Evolutionary conservation across 2,797 vertebrate species (phyloP), one percentile per base, ranked within the genome.

Genomic region (Takifugu ocellatus): DNA sequence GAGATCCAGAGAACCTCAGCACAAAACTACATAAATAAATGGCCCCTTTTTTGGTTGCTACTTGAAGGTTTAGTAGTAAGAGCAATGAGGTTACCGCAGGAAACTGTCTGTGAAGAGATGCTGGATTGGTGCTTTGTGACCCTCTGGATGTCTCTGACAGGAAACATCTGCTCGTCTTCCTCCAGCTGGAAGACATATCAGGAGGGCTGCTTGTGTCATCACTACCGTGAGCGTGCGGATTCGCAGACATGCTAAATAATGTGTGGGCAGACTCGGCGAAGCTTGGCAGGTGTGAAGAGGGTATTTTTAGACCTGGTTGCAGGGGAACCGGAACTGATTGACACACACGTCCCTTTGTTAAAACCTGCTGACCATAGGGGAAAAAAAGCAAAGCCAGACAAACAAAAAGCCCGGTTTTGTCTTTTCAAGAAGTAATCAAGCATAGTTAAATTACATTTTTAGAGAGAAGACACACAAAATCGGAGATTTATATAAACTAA

Each of bases 301-400:
- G 58, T 87, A 82, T 79, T 82, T 87, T 87, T 82, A 80, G 78
- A 48, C 26, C 25, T 16, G 68, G 62, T 72, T 81, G 73, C 43
- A 8, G 50, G 72, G 66, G 65, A 78, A 61, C 57, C 8, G n/a
- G 10, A 39, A 31, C 27, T 73, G 70, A 74, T 75, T 73, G 68
- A 71, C 72, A 55, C 53, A 59, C 42, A 46, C 36, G 16, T 63
- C 11, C 26, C 58, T 65, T 31, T 61, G 44, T 39, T 58, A 44
- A 72, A 81, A 68, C 46, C 51, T 61, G 66, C 63, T 69, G 66
- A 72, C 50, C 52, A 54, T 51, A 68, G 25, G 49, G 21, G 21
- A 24, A 48, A 59, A 61, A 21, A 56, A 46, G 72, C 45, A 61
- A 66, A 72, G 57, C 53, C 36, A 49, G 25, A 56, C 24, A 44